These are phyloP conservation scores for Connochaetes taurinus DNA, from an alignment of 2,113 vertebrate species.

Conservation along the genomic window DNA sequence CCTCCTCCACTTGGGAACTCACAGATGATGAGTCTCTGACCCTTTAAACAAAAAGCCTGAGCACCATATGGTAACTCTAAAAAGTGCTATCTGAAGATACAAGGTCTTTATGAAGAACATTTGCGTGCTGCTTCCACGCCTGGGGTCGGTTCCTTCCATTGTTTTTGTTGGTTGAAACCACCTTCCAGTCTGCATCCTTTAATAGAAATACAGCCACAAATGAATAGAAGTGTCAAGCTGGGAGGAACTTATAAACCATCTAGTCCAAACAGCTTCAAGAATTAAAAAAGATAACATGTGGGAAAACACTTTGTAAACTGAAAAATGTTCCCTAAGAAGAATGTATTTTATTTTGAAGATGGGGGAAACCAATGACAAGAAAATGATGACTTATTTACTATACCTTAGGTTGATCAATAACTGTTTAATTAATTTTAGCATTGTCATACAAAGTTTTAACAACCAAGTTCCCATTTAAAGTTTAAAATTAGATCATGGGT, in stretches of 20 bases:
- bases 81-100: conserved; percentile 34
- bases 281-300: not conserved
- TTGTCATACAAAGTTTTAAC: not conserved
- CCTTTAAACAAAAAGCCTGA: conserved; percentile 50
- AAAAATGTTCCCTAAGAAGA: not conserved
- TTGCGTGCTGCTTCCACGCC: not conserved
- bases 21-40: conserved; percentile 25
- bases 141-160: not conserved
- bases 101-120: conserved; percentile 15
- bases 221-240: not conserved
- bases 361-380: not conserved
- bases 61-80: conserved; percentile 31
- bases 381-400: not conserved
- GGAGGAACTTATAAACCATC: not conserved
- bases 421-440: not conserved
- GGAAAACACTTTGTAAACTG: not conserved
- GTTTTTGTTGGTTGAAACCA: not conserved
- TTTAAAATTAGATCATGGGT: not conserved
- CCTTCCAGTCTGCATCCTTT: not conserved
- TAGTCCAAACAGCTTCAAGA: not conserved
- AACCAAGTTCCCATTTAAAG: not conserved
- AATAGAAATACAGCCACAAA: not conserved
- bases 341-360: conserved; percentile 3
- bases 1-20: conserved; percentile 45
- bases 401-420: not conserved